Evolutionary conservation across 2,113 vertebrate genomes (phyloP).

Genomic region (Conger conger): DNA sequence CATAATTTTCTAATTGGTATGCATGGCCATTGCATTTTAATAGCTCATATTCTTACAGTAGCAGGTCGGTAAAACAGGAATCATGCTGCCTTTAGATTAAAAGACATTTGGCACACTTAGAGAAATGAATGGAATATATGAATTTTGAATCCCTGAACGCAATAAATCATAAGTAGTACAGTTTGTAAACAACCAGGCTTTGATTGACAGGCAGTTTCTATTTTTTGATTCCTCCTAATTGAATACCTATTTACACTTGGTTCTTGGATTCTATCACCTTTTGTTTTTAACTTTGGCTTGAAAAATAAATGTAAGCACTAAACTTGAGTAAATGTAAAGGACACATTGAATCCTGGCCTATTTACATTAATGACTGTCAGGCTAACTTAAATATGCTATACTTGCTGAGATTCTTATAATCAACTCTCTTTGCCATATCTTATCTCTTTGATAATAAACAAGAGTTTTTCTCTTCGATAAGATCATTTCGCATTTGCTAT

Average conservation of each 20-base stretch:
- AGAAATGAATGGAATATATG: neutral
- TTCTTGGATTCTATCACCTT: neutral
- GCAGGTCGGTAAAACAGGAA: neutral
- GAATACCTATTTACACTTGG: neutral
- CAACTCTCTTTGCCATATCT: neutral
- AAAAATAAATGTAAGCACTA: neutral
- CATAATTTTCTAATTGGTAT: neutral
- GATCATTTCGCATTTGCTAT: slow-evolving; percentile 10
- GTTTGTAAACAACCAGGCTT: neutral
- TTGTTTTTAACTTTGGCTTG: neutral
- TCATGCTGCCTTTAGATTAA: neutral
- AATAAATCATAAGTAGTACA: neutral
- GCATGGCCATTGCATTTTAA: neutral
- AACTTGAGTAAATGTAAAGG: neutral
- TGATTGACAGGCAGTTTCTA: neutral
- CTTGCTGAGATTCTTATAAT: neutral
- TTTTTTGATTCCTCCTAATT: neutral
- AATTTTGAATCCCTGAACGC: neutral
- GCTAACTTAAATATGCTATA: neutral
- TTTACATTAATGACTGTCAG: neutral
- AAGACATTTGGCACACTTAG: neutral
- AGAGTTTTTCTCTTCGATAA: neutral
- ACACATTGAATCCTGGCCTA: neutral
- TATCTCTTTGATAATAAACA: neutral
- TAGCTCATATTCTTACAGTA: neutral